A percentile compares a stretch with the other conserved stretches of the same genome.
Evolutionary conservation across 2,113 vertebrate species (phyloP).

Genomic region (Marmota flaviventris): DNA sequence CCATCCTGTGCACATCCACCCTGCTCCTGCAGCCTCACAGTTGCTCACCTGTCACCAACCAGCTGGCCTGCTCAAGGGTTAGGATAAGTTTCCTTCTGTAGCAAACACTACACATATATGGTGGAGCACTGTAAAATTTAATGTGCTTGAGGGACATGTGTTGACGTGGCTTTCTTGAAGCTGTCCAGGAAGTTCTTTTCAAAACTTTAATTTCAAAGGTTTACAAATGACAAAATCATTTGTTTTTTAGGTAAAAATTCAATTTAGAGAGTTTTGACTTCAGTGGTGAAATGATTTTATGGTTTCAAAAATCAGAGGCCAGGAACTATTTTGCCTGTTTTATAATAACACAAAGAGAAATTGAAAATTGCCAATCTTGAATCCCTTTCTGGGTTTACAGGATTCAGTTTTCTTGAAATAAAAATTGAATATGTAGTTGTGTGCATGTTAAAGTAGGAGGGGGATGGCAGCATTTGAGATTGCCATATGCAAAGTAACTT

Average conservation of each 20-base stretch:
- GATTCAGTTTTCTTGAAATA: conserved; percentile 59
- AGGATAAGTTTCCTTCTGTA: background rate
- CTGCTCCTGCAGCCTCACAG: background rate
- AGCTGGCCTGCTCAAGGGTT: background rate
- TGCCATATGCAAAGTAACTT: conserved; percentile 65
- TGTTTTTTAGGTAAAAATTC: conserved; percentile 66
- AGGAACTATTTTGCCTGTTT: conserved; percentile 76
- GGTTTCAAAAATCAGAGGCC: conserved; percentile 57
- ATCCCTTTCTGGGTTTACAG: conserved; percentile 53
- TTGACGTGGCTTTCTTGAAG: conserved; percentile 28
- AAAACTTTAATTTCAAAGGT: conserved; percentile 67
- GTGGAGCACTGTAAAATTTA: conserved; percentile 3
- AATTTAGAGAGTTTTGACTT: conserved; percentile 57
- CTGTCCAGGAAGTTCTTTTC: conserved; percentile 44
- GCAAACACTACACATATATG: background rate
- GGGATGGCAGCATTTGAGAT: background rate
- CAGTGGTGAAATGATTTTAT: conserved; percentile 68
- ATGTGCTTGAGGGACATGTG: background rate
- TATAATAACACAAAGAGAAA: conserved; percentile 59
- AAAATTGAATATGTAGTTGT: conserved; percentile 28
- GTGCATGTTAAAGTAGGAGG: conserved; percentile 23
- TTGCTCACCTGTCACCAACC: conserved; percentile 80
- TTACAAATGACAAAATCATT: conserved; percentile 69
- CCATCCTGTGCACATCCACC: background rate
- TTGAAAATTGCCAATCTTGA: background rate